Evolutionary conservation across 2,888 invertebrate species (phyloP).

Genomic region (Serripes groenlandicus): DNA sequence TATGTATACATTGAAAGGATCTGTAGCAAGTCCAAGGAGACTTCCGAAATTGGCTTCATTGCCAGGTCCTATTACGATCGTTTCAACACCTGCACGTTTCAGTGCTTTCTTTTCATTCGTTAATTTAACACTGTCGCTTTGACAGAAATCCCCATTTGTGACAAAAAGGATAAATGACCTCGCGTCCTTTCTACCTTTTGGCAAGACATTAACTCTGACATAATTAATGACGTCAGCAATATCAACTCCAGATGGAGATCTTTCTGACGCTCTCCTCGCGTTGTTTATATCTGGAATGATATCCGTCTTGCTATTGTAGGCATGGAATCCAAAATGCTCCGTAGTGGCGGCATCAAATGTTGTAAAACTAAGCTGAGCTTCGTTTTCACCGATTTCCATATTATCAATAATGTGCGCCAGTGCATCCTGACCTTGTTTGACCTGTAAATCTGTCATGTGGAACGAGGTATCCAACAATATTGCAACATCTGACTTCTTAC

Average conservation of each 20-base stretch:
- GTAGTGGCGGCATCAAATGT: background rate
- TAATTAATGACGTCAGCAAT: background rate
- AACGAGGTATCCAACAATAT: background rate
- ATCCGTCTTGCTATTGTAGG: background rate
- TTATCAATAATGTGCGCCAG: background rate
- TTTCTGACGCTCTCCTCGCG: background rate
- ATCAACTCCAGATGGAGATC: background rate
- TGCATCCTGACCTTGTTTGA: background rate
- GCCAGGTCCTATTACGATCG: background rate
- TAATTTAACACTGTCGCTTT: background rate
- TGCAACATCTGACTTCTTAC: background rate
- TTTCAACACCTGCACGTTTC: background rate
- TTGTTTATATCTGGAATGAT: background rate
- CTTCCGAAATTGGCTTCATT: background rate
- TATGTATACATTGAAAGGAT: background rate
- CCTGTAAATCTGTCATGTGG: background rate
- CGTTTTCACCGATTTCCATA: background rate
- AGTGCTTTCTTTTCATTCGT: background rate
- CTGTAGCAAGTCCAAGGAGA: background rate
- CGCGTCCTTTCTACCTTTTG: background rate
- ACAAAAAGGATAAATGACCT: background rate
- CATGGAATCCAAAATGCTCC: background rate
- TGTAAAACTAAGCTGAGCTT: background rate
- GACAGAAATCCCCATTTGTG: background rate
- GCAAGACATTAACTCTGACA: background rate